These are phyloP conservation scores for Tyto alba DNA, from an alignment of 2,113 vertebrate genomes.

Conservation along the genomic window DNA sequence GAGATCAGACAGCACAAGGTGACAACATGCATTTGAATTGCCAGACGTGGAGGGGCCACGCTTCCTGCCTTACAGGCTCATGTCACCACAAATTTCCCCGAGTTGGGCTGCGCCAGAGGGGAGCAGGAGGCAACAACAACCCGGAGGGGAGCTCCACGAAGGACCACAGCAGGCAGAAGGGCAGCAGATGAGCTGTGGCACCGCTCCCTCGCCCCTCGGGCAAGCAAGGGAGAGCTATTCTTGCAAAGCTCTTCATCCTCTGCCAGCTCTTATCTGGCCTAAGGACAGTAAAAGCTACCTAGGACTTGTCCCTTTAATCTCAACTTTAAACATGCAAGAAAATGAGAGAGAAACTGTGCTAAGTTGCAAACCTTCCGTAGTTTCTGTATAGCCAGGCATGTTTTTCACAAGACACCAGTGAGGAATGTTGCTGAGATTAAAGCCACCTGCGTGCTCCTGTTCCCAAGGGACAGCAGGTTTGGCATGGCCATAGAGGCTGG, in stretches of 20 bases:
- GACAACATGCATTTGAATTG: not conserved
- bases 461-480: not conserved
- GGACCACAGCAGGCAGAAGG: not conserved
- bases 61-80: accelerated
- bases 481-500: accelerated
- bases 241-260: not conserved
- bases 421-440: not conserved
- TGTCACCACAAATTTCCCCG: not conserved
- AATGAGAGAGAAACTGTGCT: not conserved
- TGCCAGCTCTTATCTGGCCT: not conserved
- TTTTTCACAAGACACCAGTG: not conserved
- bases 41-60: accelerated
- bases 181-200: not conserved
- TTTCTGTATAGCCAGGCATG: not conserved
- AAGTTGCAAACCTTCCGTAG: not conserved
- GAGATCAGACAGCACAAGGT: not conserved
- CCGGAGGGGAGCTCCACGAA: not conserved
- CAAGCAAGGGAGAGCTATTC: not conserved
- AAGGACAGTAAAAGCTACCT: not conserved
- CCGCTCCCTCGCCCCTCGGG: not conserved
- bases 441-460: not conserved
- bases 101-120: no score
- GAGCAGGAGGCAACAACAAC: not conserved
- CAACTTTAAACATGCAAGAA: not conserved
- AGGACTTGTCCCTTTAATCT: not conserved